These are phyloP conservation scores for Morone chrysops DNA, from an alignment of 2,113 vertebrate genomes.

Conservation along the genomic window DNA sequence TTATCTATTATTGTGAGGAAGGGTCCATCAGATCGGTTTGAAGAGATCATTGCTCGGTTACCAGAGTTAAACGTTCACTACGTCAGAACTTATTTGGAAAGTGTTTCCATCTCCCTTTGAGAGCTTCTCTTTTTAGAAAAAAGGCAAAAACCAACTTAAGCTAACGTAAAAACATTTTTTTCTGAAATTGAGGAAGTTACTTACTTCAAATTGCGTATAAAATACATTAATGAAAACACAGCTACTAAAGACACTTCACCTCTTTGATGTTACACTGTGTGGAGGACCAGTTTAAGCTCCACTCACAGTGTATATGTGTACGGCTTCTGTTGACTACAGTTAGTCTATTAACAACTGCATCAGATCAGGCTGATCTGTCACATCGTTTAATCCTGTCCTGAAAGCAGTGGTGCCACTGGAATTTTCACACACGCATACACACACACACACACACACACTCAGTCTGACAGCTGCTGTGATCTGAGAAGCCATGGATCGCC, in stretches of 20 bases:
- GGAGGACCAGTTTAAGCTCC: neutral
- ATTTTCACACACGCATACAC: neutral
- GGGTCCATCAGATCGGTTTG: too few relatives aligned
- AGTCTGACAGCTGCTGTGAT: conserved; percentile 51
- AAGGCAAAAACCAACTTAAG: too few relatives aligned
- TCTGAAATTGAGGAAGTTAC: too few relatives aligned
- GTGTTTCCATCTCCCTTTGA: too few relatives aligned
- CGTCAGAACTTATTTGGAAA: too few relatives aligned
- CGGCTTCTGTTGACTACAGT: conserved; percentile 9
- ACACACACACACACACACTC: neutral
- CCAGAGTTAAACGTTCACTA: too few relatives aligned
- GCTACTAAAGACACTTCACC: neutral
- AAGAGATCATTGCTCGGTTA: too few relatives aligned
- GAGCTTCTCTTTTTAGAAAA: too few relatives aligned
- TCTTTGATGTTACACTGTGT: neutral
- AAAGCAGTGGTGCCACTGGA: conserved; percentile 6
- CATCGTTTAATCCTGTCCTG: conserved; percentile 10
- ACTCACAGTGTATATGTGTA: conserved; percentile 1
- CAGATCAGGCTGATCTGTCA: conserved; percentile 17
- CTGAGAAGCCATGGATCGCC: conserved; percentile 30
- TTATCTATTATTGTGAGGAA: too few relatives aligned
- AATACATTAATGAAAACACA: too few relatives aligned
- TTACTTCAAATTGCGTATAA: too few relatives aligned
- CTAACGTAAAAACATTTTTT: too few relatives aligned
- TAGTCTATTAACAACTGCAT: conserved; percentile 1